These are phyloP conservation scores for Tillus elongatus DNA, from an alignment of 2,888 invertebrate species.

Conservation along the genomic window DNA sequence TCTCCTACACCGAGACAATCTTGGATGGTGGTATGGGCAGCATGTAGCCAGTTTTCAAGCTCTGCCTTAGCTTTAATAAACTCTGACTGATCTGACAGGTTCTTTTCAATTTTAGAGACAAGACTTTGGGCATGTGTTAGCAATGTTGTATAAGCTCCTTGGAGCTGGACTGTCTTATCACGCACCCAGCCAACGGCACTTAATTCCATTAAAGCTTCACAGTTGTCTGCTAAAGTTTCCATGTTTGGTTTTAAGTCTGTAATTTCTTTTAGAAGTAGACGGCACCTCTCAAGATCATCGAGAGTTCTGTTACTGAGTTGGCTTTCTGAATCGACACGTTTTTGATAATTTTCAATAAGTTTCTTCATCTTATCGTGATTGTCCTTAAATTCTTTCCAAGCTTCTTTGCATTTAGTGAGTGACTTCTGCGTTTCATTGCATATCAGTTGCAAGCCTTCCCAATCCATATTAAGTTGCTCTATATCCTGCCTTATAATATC, in stretches of 20 bases:
- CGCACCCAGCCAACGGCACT: constrained; percentile 78
- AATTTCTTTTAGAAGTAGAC: constrained; percentile 66
- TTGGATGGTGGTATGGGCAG: constrained; percentile 71
- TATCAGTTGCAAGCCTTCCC: constrained; percentile 70
- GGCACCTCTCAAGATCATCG: constrained; percentile 67
- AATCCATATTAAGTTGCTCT: constrained; percentile 68
- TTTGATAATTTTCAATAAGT: constrained; percentile 64
- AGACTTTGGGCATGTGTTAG: constrained; percentile 71
- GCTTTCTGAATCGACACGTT: constrained; percentile 55
- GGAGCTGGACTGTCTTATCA: constrained; percentile 76
- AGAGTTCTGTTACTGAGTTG: constrained; percentile 70
- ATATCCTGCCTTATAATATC: constrained; percentile 74
- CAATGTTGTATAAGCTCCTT: constrained; percentile 71
- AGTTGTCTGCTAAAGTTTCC: constrained; percentile 78
- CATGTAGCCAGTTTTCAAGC: constrained; percentile 73
- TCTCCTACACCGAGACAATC: constrained; percentile 78
- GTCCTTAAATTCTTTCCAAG: constrained; percentile 73
- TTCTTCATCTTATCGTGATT: constrained; percentile 63
- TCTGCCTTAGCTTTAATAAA: constrained; percentile 79
- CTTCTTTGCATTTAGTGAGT: constrained; percentile 64
- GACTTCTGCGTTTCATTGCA: constrained; percentile 68
- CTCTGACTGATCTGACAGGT: constrained; percentile 82
- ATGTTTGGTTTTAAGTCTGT: constrained; percentile 64
- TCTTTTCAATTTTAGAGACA: constrained; percentile 80
- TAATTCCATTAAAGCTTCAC: constrained; percentile 77